Evolutionary conservation across 1,140 invertebrate genomes (phyloP).

Genomic region (Brachionus rotundiformis): DNA sequence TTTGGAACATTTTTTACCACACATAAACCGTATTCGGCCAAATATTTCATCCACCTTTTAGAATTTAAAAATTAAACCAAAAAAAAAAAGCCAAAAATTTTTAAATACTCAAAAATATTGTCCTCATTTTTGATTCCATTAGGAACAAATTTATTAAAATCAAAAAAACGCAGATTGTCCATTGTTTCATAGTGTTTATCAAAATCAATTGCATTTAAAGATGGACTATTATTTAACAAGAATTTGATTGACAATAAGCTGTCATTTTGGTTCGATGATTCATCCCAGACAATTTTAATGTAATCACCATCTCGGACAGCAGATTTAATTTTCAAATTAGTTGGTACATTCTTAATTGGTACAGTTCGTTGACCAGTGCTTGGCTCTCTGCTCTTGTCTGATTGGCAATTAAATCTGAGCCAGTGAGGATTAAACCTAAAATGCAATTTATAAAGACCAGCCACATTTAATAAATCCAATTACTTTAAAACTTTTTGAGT

Average conservation of each 20-base stretch:
- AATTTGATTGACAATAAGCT: constrained; percentile 14
- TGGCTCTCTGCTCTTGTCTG: constrained; percentile 7
- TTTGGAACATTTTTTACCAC: constrained; percentile 16
- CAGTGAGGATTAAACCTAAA: constrained; percentile 47
- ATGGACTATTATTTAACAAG: neutral
- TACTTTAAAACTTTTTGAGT: neutral
- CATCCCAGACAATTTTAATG: constrained; percentile 25
- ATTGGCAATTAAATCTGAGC: constrained; percentile 49
- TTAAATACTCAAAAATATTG: constrained; percentile 16
- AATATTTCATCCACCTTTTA: constrained; percentile 43
- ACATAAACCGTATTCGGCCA: constrained; percentile 31
- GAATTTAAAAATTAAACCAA: neutral
- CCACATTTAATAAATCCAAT: neutral
- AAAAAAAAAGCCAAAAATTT: neutral
- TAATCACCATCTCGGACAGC: neutral
- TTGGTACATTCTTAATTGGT: neutral
- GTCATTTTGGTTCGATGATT: neutral
- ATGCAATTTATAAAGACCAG: neutral
- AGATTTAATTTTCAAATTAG: constrained; percentile 24
- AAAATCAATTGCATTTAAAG: neutral
- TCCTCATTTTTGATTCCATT: constrained; percentile 31
- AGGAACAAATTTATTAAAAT: constrained; percentile 12
- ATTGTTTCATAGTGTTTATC: neutral
- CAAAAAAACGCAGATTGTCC: neutral
- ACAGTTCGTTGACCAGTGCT: constrained; percentile 49